These are phyloP conservation scores for Pseudochirops corinnae DNA, from an alignment of 2,797 vertebrate species.

Conservation along the genomic window DNA sequence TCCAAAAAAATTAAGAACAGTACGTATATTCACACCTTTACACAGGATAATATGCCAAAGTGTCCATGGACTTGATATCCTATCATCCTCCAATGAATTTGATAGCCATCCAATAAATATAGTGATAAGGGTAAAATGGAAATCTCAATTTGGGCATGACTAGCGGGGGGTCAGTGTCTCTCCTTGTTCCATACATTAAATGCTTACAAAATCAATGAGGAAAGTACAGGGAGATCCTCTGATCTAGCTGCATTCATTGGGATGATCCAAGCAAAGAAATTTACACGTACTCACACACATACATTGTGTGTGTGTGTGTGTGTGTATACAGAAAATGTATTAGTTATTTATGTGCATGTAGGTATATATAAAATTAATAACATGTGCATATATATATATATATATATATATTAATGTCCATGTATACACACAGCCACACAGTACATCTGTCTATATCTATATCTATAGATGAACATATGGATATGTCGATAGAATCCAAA, in stretches of 20 bases:
- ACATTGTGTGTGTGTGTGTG: too few relatives aligned
- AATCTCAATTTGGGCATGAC: background rate
- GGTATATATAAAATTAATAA: too few relatives aligned
- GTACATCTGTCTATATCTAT: background rate
- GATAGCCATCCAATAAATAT: background rate
- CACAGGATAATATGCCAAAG: background rate
- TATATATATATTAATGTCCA: too few relatives aligned
- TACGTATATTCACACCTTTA: background rate
- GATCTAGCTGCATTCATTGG: background rate
- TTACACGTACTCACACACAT: background rate
- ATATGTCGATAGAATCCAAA: accelerated
- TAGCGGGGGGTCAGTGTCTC: background rate
- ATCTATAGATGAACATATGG: background rate
- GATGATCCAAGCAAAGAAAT: background rate
- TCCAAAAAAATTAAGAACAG: background rate
- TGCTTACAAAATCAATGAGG: background rate
- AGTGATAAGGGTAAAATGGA: background rate
- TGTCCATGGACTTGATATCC: background rate
- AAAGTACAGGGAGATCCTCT: background rate
- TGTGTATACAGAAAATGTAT: background rate
- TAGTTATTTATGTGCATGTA: background rate
- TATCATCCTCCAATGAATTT: background rate
- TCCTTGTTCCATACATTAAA: background rate
- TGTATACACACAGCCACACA: background rate
- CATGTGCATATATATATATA: background rate